Evolutionary conservation across 2,888 invertebrate genomes (phyloP), one percentile per base, ranked within the genome.

Genomic region (Therioaphis trifolii): DNA sequence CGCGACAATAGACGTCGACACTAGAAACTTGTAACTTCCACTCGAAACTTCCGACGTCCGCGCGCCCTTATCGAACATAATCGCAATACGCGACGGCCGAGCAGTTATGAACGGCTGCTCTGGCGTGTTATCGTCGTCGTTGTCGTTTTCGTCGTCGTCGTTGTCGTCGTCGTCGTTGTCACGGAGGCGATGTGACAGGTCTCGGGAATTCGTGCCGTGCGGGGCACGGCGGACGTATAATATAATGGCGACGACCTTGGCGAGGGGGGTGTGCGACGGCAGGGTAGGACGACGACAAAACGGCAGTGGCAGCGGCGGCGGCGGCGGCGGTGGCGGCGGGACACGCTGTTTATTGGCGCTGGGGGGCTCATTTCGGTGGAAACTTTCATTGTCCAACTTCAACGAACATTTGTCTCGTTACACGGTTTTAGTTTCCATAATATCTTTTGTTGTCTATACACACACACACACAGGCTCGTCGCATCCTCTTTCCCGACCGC

Each of bases 381-480:
- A 79, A 79, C 79, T 79, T 79, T 79, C 69, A 71, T 69, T 79
- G 79, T 79, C 79, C 79, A 69, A 79, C 79, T 79, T 71, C 71
- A 24, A 58, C 71, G 55, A 69, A 58, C 79, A 79, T 79, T 79
- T 79, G 79, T 69, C 68, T 79, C 79, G 79, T 71, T 71, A 71
- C 71, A 79, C 69, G 71, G 58, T 79, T 71, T 68, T 79, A 69
- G 69, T 69, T 71, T 61, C 43, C 46, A n/a, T 68, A 68, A 79
- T 76, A 61, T 79, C 79, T 71, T 76, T 79, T 71, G 69, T 71
- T 43, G 58, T 71, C 52, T 40, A 12, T 55, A 52, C 68, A 4
- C 9, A n/a, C n/a, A n/a, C n/a, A n/a, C n/a, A n/a, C n/a, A n/a
- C n/a, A 18, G 68, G 18, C 66, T 18, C 35, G 52, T 46, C 40